Evolutionary conservation across 2,888 invertebrate genomes (phyloP).

Genomic region (Poecilobothrus nobilitatus): DNA sequence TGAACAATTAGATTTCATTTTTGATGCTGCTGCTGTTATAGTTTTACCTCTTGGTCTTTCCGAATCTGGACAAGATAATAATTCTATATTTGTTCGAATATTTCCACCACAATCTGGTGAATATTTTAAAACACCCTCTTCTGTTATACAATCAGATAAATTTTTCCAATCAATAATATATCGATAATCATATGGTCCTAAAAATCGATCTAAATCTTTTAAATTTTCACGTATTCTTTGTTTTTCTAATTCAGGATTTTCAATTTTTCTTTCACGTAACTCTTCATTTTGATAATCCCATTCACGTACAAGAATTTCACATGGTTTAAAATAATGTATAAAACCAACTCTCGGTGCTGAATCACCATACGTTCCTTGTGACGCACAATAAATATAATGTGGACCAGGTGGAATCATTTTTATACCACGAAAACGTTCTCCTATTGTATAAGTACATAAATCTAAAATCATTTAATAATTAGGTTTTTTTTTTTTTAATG

Average conservation of each 20-base stretch:
- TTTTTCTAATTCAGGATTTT: conserved; percentile 43
- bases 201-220: conserved; percentile 46
- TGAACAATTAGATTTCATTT: conserved; percentile 13
- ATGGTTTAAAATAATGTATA: conserved; percentile 70
- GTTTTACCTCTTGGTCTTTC: conserved; percentile 55
- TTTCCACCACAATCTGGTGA: conserved; percentile 61
- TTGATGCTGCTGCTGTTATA: conserved; percentile 14
- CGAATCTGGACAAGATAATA: conserved; percentile 61
- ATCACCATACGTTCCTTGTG: conserved; percentile 54
- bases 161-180: conserved; percentile 76
- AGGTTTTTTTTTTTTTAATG: background rate
- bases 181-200: conserved; percentile 89
- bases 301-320: conserved; percentile 76
- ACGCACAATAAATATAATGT: conserved; percentile 82
- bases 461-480: conserved; percentile 47
- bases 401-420: conserved; percentile 98
- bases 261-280: conserved; percentile 43
- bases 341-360: conserved; percentile 73
- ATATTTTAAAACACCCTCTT: conserved; percentile 51
- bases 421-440: conserved; percentile 81
- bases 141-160: conserved; percentile 53
- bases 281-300: conserved; percentile 79
- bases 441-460: conserved; percentile 80
- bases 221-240: conserved; percentile 36
- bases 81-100: conserved; percentile 72